A percentile compares a stretch with the other conserved stretches of the same genome.
Evolutionary conservation across 1,140 invertebrate genomes (phyloP).

Genomic region (Papilio dardanus): DNA sequence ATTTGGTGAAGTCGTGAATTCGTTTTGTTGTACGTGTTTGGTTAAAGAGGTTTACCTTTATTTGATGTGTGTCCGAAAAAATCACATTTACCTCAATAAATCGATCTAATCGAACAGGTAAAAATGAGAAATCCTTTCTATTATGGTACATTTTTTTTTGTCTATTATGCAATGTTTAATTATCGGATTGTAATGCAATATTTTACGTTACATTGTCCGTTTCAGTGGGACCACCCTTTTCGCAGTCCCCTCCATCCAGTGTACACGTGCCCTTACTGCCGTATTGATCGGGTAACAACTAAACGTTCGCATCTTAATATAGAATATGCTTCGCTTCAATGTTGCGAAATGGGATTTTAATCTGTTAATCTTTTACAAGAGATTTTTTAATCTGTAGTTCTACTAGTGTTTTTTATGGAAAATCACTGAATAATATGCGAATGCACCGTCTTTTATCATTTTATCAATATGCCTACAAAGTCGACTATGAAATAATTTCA

Average conservation of each 20-base stretch:
- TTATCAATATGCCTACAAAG: no score
- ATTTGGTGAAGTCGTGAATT: neutral
- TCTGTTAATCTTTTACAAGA: neutral
- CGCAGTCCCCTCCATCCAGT: neutral
- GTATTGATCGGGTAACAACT: constrained; percentile 15
- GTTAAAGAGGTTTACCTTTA: no score
- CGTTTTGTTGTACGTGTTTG: no score
- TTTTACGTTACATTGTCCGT: neutral
- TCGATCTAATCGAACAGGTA: no score
- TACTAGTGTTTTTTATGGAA: neutral
- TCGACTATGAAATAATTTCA: no score
- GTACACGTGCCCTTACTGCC: neutral
- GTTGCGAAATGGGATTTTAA: neutral
- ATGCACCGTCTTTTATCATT: no score
- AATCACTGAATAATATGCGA: no score
- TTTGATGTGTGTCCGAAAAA: no score
- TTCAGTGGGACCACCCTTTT: neutral
- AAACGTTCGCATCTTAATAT: constrained; percentile 7
- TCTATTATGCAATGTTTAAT: neutral
- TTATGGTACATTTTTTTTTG: no score
- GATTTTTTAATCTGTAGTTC: neutral
- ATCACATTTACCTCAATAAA: neutral
- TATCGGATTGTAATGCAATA: neutral
- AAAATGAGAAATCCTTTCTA: no score
- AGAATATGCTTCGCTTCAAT: neutral